phyloP scores from a whole-genome alignment of 2,888 invertebrate species.

The Melipona beecheii region DNA sequence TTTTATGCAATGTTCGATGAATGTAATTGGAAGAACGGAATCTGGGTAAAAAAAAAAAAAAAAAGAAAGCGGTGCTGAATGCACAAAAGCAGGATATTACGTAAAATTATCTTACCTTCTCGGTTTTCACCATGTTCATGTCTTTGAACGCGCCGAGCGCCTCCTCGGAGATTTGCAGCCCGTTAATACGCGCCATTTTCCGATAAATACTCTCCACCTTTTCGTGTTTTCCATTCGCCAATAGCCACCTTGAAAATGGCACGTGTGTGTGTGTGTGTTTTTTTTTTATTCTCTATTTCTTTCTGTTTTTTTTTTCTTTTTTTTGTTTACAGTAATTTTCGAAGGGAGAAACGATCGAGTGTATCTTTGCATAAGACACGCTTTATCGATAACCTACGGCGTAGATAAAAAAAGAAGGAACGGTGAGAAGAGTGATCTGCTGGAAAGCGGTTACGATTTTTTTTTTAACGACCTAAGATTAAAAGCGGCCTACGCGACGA shows the following conservation, averaged over 20 bases:
- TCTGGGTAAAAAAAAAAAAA: not conserved
- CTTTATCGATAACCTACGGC: conserved; percentile 29
- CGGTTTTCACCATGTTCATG: conserved; percentile 62
- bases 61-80: no score
- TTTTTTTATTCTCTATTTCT: not conserved
- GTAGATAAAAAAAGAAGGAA: conserved; percentile 24
- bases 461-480: not conserved
- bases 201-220: conserved; percentile 86
- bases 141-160: conserved; percentile 83
- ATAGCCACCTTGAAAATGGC: conserved; percentile 87
- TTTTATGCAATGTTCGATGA: not conserved
- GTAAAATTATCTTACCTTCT: conserved; percentile 52
- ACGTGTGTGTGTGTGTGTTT: conserved; percentile 10
- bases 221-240: conserved; percentile 86
- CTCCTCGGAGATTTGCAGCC: conserved; percentile 85
- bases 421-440: not conserved
- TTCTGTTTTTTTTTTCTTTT: not conserved
- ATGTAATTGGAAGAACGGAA: no score
- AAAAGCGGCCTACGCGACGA: not conserved
- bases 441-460: not conserved
- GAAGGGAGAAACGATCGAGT: conserved; percentile 19
- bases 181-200: conserved; percentile 88
- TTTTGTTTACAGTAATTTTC: conserved; percentile 19
- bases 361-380: conserved; percentile 10
- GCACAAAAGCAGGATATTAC: no score